Evolutionary conservation across 2,888 invertebrate species (phyloP).

Genomic region (Drosophila rubida): DNA sequence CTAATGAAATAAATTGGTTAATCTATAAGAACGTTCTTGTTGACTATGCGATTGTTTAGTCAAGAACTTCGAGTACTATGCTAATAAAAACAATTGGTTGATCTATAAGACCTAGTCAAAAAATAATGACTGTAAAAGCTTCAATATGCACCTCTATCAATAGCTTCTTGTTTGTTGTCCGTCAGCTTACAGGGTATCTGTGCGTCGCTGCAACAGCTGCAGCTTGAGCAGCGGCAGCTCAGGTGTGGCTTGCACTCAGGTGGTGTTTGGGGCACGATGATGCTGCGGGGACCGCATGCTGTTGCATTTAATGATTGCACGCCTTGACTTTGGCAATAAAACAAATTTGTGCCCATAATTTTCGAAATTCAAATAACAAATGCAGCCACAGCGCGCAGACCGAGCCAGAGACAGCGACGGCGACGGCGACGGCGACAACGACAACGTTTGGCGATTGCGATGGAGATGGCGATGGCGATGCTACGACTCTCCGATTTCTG

Average conservation of each 20-base stretch:
- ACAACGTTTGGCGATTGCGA: slow-evolving; percentile 4
- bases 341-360: slow-evolving; percentile 81
- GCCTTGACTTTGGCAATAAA: slow-evolving; percentile 82
- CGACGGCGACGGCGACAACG: slow-evolving; percentile 16
- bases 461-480: slow-evolving; percentile 27
- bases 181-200: slow-evolving; percentile 1
- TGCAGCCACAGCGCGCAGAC: slow-evolving; percentile 35
- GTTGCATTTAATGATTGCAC: slow-evolving; percentile 82
- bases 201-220: background rate
- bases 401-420: slow-evolving; percentile 15
- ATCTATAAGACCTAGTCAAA: too few relatives aligned
- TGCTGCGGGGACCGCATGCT: slow-evolving; percentile 70
- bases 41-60: too few relatives aligned
- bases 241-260: slow-evolving; percentile 24
- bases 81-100: too few relatives aligned
- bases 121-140: too few relatives aligned
- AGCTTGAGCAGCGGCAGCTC: background rate
- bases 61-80: too few relatives aligned
- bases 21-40: too few relatives aligned
- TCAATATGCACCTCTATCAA: too few relatives aligned
- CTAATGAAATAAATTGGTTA: too few relatives aligned
- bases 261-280: slow-evolving; percentile 27
- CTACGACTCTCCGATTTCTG: slow-evolving; percentile 50
- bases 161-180: background rate
- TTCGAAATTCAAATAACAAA: slow-evolving; percentile 80